phyloP scores from a whole-genome alignment of 2,797 vertebrate genomes.

The Trachops cirrhosus region DNA sequence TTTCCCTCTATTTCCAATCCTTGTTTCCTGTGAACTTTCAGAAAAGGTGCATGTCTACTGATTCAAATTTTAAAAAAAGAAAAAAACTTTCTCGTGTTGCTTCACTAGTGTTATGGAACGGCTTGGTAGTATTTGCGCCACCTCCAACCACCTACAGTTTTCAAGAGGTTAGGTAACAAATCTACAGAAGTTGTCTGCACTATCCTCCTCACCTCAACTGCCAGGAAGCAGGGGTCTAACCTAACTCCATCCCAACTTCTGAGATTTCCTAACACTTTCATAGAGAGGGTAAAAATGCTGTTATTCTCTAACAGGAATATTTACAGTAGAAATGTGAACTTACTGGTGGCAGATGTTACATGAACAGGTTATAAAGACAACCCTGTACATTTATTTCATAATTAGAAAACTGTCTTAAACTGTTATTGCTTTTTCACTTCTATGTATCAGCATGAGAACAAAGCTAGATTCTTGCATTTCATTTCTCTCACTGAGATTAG shows the following conservation, averaged over 20 bases:
- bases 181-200: neutral
- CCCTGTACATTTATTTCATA: constrained; percentile 19
- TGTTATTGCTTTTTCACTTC: neutral
- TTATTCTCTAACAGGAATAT: neutral
- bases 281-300: neutral
- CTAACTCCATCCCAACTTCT: neutral
- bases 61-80: neutral
- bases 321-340: neutral
- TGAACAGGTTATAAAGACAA: neutral
- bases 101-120: neutral
- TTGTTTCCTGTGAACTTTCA: neutral
- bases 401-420: constrained; percentile 7
- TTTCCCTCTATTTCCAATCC: neutral
- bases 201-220: neutral
- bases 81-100: neutral
- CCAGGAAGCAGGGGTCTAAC: neutral
- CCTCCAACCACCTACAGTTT: neutral
- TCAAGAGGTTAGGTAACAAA: neutral
- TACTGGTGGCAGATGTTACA: neutral
- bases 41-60: neutral
- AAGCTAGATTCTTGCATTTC: constrained; percentile 22
- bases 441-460: constrained; percentile 11
- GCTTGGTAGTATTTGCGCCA: neutral
- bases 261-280: neutral
- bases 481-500: neutral